Conservation (phyloP, 2,797 vertebrate species). For the Macropus fuliginosus region DNA sequence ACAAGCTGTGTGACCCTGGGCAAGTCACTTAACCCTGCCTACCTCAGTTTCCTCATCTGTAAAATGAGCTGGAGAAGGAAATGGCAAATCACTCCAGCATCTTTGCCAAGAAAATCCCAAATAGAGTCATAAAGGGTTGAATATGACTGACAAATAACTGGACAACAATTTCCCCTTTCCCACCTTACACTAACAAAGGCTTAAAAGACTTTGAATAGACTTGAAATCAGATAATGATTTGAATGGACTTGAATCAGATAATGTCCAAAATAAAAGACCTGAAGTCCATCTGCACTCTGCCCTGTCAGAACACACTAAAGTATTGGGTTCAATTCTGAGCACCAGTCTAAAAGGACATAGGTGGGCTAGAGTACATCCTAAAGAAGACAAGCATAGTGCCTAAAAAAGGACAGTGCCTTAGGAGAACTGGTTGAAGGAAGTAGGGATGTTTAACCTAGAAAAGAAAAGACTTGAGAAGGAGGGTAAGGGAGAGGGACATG, state of each 20-base stretch:
- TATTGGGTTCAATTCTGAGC: not conserved
- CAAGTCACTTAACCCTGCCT: not conserved
- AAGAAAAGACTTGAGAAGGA: not conserved
- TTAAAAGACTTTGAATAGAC: not conserved
- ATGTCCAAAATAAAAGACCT: not conserved
- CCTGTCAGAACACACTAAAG: not conserved
- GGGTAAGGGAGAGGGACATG: not conserved
- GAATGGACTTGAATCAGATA: not conserved
- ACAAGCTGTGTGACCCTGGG: not conserved
- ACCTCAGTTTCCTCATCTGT: no score
- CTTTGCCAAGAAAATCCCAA: no score
- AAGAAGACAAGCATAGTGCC: not conserved
- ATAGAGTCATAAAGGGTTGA: no score
- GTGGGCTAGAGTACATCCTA: not conserved
- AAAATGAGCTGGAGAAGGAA: no score
- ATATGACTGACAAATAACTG: not conserved
- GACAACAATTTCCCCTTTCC: not conserved
- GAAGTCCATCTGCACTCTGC: not conserved
- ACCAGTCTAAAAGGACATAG: not conserved
- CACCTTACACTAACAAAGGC: not conserved
- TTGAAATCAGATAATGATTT: not conserved
- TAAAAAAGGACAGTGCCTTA: not conserved
- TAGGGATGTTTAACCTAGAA: not conserved
- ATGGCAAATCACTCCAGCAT: no score
- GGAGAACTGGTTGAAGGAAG: not conserved